phyloP scores from a whole-genome alignment of 2,888 invertebrate species.

The Vanessa cardui region DNA sequence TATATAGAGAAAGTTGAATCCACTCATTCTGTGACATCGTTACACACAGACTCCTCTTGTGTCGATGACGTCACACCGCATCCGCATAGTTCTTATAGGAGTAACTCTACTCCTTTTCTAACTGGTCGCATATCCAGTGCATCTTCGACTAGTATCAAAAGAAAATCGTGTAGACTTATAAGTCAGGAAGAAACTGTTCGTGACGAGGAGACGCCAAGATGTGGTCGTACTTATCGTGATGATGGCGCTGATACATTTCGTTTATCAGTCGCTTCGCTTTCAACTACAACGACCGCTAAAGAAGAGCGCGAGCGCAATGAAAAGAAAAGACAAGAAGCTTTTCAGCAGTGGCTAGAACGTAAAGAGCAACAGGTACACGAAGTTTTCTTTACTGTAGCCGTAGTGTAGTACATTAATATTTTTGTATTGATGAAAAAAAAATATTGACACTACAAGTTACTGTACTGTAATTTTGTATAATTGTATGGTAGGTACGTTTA shows the following conservation, averaged over 20 bases:
- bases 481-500: too few species aligned
- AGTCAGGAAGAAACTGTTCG: slow-evolving; percentile 38
- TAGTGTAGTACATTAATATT: too few species aligned
- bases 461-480: too few species aligned
- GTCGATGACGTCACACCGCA: slow-evolving; percentile 72
- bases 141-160: slow-evolving; percentile 65
- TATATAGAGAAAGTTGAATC: slow-evolving; percentile 79
- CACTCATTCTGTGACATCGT: slow-evolving; percentile 69
- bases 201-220: slow-evolving; percentile 59
- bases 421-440: too few species aligned
- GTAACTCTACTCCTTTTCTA: slow-evolving; percentile 72
- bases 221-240: slow-evolving; percentile 65
- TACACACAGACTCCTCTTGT: slow-evolving; percentile 60
- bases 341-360: slow-evolving; percentile 68
- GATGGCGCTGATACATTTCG: slow-evolving; percentile 73
- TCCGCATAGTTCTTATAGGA: slow-evolving; percentile 71
- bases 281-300: slow-evolving; percentile 74
- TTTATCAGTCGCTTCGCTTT: slow-evolving; percentile 70
- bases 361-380: slow-evolving; percentile 72
- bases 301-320: slow-evolving; percentile 72
- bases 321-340: slow-evolving; percentile 69
- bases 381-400: too few species aligned
- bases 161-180: slow-evolving; percentile 67
- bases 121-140: slow-evolving; percentile 65
- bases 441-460: too few species aligned